Base-by-base conservation (phyloP, 1,140 invertebrate genomes). In the Lucilia sericata region DNA sequence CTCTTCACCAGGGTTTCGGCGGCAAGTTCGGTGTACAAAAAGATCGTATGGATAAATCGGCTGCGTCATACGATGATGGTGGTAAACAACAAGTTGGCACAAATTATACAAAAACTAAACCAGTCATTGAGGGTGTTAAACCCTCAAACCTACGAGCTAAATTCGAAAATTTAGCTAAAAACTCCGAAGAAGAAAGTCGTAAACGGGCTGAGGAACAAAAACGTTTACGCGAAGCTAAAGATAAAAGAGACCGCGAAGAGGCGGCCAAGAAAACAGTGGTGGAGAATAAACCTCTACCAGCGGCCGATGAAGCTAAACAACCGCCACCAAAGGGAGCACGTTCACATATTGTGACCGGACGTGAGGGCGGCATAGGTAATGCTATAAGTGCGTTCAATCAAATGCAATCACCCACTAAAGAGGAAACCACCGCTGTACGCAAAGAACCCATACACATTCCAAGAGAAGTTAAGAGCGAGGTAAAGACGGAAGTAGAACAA, bases 81-180 rank as follows among this genome's bases (percentile, higher is more conserved):
- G 87, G 91, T 83, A 91, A 92, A 47, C 92, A 93, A 65, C 92
- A 92, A 88, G 92, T 95, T 2, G 94, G 94, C n/a, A 95, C 94
- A 7, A 93, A 92, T 86, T 95, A 96, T 89, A 92, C 93, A 34
- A 94, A 93, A 88, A 91, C 92, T 49, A 95, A 95, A 88, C 95
- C 95, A 0, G 93, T 95, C 84, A 94, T 95, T 83, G 92, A 92
- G n/a, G 92, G 91, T 17, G 94, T 93, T 42, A 97, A 96, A 91
- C 95, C 96, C 0, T 95, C 94, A 7, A 94, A 94, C 86, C 91
- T 97, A 17, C 91, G 95, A 25, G 95, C 95, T 17, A 95, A 94
- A 88, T 97, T 97, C 91, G 96, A 97, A 92, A 95, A 96, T 87
- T 93, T 97, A 91, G 96, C 96, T 1, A 94, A 94, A 88, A 93